Conservation (phyloP, 2,113 vertebrate genomes). For the Tapirus terrestris region DNA sequence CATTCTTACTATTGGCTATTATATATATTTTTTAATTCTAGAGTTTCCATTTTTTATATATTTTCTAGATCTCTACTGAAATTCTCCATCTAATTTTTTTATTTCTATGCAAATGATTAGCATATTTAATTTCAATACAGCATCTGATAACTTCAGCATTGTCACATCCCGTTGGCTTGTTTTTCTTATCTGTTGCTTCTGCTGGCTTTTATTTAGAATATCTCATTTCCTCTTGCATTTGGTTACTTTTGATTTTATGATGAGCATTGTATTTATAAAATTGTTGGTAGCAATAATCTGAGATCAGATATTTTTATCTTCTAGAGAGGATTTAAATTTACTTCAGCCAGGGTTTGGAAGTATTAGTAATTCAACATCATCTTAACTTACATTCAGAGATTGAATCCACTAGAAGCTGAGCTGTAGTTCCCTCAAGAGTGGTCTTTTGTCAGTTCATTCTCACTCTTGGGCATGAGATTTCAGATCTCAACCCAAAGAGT, state of each 20-base stretch:
- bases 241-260: neutral
- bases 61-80: neutral
- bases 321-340: neutral
- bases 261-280: neutral
- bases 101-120: neutral
- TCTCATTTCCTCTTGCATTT: neutral
- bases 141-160: neutral
- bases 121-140: neutral
- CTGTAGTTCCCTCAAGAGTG: neutral
- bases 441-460: neutral
- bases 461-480: neutral
- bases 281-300: neutral
- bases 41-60: neutral
- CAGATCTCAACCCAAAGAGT: no score
- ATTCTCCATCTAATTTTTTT: neutral
- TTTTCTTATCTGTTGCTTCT: neutral
- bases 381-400: neutral
- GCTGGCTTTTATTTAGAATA: neutral
- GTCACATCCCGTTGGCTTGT: neutral
- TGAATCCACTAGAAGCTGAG: neutral
- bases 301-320: neutral
- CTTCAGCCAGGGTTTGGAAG: neutral
- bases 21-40: neutral
- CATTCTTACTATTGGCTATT: neutral
- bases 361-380: neutral